Evolutionary conservation across 2,888 invertebrate genomes (phyloP).

Genomic region (Microctonus hyperodae): DNA sequence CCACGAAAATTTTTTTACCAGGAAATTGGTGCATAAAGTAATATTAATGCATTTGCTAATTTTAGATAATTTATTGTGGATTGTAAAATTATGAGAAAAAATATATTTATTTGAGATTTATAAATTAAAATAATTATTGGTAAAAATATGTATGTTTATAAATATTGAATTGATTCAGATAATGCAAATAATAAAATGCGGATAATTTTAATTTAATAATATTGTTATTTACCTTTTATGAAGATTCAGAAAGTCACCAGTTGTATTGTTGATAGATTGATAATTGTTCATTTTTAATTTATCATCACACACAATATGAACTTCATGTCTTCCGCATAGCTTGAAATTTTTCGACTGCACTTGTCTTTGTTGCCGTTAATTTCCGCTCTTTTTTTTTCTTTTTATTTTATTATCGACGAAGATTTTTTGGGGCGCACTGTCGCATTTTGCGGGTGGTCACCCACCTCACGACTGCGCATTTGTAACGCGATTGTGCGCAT

Average conservation of each 20-base stretch:
- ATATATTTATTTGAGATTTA: too few species aligned
- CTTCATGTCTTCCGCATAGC: background rate
- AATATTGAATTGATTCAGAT: background rate
- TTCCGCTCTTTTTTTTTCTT: background rate
- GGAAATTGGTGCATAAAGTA: background rate
- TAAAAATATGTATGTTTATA: too few species aligned
- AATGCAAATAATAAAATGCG: background rate
- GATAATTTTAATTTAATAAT: background rate
- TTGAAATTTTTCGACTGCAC: constrained; percentile 4
- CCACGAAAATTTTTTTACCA: constrained; percentile 10
- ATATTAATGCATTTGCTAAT: background rate
- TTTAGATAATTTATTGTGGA: background rate
- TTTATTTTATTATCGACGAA: constrained; percentile 7
- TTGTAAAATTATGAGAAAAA: background rate
- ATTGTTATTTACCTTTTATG: constrained; percentile 23
- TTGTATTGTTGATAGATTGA: constrained; percentile 20
- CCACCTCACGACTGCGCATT: constrained; percentile 16
- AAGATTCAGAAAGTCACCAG: constrained; percentile 27
- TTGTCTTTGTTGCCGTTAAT: background rate
- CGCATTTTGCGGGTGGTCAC: constrained; percentile 22
- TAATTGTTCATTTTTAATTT: constrained; percentile 24
- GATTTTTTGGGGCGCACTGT: constrained; percentile 27
- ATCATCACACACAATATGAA: background rate
- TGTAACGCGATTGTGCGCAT: constrained; percentile 7
- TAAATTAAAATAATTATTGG: too few species aligned